phyloP scores from a whole-genome alignment of 2,888 invertebrate genomes.

The Drosophila greeni region DNA sequence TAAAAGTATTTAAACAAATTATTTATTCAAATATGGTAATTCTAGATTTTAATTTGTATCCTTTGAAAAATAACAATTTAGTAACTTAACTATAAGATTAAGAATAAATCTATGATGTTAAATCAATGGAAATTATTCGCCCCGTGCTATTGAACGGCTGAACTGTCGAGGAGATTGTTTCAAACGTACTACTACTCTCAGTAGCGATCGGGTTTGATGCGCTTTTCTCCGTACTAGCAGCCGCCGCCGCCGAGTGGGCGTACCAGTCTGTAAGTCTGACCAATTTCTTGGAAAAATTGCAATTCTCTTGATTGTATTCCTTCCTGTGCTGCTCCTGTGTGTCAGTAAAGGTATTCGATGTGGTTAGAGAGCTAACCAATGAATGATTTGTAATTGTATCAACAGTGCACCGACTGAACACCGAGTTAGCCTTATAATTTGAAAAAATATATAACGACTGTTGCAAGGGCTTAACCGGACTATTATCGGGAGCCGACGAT shows the following conservation, averaged over 20 bases:
- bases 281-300: conserved; percentile 59
- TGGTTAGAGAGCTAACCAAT: conserved; percentile 45
- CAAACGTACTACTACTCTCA: conserved; percentile 53
- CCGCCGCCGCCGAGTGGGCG: conserved; percentile 40
- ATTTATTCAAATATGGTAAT: conserved; percentile 33
- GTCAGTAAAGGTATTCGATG: conserved; percentile 52
- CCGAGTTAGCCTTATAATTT: conserved; percentile 75
- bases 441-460: conserved; percentile 78
- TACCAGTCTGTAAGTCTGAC: conserved; percentile 62
- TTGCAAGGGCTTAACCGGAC: conserved; percentile 72
- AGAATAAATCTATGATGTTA: conserved; percentile 72
- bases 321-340: conserved; percentile 47
- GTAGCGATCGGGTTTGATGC: conserved; percentile 46
- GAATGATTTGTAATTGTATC: conserved; percentile 51
- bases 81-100: conserved; percentile 21
- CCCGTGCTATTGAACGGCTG: conserved; percentile 67
- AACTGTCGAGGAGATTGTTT: conserved; percentile 61
- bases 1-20: conserved; percentile 38
- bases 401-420: conserved; percentile 56
- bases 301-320: conserved; percentile 75
- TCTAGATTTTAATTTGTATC: conserved; percentile 51
- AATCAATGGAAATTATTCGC: conserved; percentile 77
- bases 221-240: conserved; percentile 55
- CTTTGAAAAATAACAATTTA: conserved; percentile 66
- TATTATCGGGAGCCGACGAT: conserved; percentile 38